phyloP scores from a whole-genome alignment of 2,888 invertebrate species.

The Phengaris arion region DNA sequence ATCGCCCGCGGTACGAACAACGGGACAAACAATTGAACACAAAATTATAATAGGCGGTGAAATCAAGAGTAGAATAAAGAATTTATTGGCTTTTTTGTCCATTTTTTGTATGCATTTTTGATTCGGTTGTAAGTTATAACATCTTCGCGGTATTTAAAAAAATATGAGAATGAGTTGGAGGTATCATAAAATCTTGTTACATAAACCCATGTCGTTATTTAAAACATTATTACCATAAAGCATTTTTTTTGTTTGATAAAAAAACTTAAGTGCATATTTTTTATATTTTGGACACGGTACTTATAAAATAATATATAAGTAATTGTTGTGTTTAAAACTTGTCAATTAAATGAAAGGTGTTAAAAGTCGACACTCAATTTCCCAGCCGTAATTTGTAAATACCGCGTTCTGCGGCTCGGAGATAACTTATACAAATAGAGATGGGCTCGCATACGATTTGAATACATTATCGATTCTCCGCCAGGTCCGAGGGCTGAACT shows the following conservation, averaged over 20 bases:
- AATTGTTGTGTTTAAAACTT: no score
- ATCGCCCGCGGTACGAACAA: constrained; percentile 23
- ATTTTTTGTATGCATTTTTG: constrained; percentile 21
- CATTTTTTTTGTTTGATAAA: background rate
- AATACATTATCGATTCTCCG: constrained; percentile 50
- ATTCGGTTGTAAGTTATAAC: background rate
- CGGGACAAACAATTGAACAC: constrained; percentile 17
- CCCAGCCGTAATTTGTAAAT: constrained; percentile 32
- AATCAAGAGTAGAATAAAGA: constrained; percentile 2
- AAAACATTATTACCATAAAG: no score
- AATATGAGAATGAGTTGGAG: background rate
- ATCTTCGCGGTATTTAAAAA: constrained; percentile 9
- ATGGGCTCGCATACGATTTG: constrained; percentile 52
- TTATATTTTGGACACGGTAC: no score
- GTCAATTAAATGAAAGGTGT: background rate
- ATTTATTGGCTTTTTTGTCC: constrained; percentile 19
- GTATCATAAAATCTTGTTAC: background rate
- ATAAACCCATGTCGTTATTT: no score
- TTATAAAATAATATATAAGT: no score
- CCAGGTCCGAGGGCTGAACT: constrained; percentile 17
- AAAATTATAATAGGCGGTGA: constrained; percentile 25
- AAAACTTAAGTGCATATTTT: no score
- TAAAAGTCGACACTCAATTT: constrained; percentile 16
- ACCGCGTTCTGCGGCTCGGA: constrained; percentile 45
- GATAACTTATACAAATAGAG: constrained; percentile 60